These are phyloP conservation scores for Eurystomus glaucurus DNA, from an alignment of 2,797 vertebrate species.

Conservation along the genomic window DNA sequence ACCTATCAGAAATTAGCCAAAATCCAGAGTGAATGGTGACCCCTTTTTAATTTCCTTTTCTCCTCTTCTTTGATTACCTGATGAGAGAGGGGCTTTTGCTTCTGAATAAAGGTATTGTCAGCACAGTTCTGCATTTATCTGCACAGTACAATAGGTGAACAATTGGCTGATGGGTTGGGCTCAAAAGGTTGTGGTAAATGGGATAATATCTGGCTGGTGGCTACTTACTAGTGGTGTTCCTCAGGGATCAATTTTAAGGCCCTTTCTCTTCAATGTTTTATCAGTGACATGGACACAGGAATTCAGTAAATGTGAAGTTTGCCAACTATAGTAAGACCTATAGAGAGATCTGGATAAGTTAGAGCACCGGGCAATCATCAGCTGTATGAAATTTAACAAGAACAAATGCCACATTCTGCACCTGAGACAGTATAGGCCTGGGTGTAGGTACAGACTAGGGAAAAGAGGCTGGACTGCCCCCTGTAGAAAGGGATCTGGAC, in stretches of 20 bases:
- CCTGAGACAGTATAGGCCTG: background rate
- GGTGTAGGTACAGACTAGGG: accelerated
- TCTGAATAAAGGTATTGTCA: background rate
- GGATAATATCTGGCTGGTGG: background rate
- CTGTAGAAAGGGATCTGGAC: background rate
- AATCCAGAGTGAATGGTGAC: background rate
- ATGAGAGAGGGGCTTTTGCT: background rate
- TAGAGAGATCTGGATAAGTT: background rate
- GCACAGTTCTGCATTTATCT: background rate
- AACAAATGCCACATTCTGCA: background rate
- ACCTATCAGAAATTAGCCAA: background rate
- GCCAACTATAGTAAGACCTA: background rate
- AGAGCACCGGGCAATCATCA: background rate
- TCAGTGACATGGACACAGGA: background rate
- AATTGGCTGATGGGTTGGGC: background rate
- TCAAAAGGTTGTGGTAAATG: background rate
- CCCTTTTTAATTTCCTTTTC: background rate
- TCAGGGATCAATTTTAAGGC: background rate
- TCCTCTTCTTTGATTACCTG: background rate
- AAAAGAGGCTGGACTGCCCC: background rate
- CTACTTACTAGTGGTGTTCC: background rate
- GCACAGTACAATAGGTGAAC: background rate
- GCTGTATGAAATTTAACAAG: background rate
- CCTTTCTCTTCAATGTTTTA: background rate
- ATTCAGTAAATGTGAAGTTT: background rate